Evolutionary conservation across 2,888 invertebrate species (phyloP), one percentile per base, ranked within the genome.

Genomic region (Heliothis peltigera): DNA sequence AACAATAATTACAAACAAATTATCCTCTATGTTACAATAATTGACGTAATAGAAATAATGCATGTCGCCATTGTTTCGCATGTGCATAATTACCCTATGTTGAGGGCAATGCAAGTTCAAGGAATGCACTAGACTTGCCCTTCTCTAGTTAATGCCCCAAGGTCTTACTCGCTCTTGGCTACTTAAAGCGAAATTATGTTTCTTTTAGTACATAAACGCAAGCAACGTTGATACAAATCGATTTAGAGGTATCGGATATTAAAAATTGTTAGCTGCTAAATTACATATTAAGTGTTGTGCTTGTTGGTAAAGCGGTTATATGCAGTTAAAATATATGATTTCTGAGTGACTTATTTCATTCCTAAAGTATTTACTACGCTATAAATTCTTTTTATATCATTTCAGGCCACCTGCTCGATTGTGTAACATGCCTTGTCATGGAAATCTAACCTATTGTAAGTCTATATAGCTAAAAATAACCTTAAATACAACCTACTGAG

Each of bases 31-130:
- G 17, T 35, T 28, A 28, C n/a, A 39, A 35, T 43, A 21, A 44
- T 19, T 32, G 42, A 35, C 39, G 44, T 42, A 28, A 19, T 35
- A 69, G 43, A 55, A 59, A 60, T 58, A 57, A 48, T 46, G 43
- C 25, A 32, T 44, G 18, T 51, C 19, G 49, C 43, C 22, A 57
- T 65, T 61, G 56, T 71, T 21, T 39, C 49, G 60, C 39, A 46
- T 64, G 65, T 35, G 59, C 42, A 53, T 70, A 64, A 70, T 70
- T 71, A 42, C 58, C 51, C 28, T 2, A 39, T 21, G 51, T 5
- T 18, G 53, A 58, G 55, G 75, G 75, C 57, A 53, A 49, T 49
- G 39, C 52, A 78, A 69, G 77, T 75, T 78, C 79, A 78, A 72
- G 79, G 67, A 64, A 18, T 39, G 59, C 51, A 57, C 48, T 42